Conservation (phyloP, 2,113 vertebrate genomes). For the Corvus moneduloides region DNA sequence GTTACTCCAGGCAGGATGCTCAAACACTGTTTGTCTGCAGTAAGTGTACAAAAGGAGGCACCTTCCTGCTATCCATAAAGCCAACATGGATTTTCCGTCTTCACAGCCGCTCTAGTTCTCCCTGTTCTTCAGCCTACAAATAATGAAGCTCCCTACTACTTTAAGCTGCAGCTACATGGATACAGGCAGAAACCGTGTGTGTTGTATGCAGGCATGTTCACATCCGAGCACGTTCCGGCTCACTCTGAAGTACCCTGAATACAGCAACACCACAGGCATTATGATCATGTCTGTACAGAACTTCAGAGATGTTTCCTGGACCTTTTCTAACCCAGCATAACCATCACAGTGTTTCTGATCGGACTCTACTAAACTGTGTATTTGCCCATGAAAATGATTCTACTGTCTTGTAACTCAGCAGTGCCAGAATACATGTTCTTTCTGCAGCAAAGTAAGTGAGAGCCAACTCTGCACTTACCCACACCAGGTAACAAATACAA, state of each 20-base stretch:
- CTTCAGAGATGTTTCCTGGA: not conserved
- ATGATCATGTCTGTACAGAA: accelerated
- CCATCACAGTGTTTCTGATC: not conserved
- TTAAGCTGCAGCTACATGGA: not conserved
- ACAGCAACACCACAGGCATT: not conserved
- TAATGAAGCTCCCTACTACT: not conserved
- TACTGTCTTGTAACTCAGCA: not conserved
- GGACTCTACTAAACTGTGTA: accelerated
- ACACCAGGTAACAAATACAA: not conserved
- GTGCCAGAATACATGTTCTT: not conserved
- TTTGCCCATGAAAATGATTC: not conserved
- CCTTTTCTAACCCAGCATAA: not conserved
- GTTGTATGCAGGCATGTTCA: not conserved
- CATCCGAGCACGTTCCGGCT: not conserved
- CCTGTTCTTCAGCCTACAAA: not conserved
- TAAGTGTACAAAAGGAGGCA: not conserved
- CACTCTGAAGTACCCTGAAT: not conserved
- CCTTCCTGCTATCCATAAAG: not conserved
- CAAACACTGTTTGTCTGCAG: not conserved
- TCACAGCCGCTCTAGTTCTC: not conserved
- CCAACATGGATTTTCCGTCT: not conserved
- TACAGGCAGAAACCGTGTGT: not conserved
- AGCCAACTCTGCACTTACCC: not conserved
- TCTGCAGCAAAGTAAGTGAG: not conserved
- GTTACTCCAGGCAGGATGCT: not conserved